A percentile compares a stretch with the other conserved stretches of the same genome.
phyloP scores from a whole-genome alignment of 2,113 vertebrate species.

The Aepyceros melampus region DNA sequence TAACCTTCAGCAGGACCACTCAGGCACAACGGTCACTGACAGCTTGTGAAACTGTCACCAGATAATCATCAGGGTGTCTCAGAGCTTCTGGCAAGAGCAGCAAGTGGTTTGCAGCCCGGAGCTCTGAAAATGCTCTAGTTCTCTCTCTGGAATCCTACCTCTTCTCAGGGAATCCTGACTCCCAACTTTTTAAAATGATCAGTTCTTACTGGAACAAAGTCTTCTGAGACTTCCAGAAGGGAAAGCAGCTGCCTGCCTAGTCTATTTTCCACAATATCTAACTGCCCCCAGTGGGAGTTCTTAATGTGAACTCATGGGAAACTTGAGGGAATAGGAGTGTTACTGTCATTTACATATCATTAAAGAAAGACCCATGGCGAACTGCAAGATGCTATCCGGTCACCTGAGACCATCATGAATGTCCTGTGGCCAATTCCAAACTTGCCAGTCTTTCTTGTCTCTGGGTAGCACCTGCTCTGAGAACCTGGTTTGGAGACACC shows the following conservation, averaged over 20 bases:
- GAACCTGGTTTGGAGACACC: background rate
- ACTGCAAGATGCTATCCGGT: background rate
- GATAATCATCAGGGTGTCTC: conserved; percentile 24
- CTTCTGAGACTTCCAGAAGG: background rate
- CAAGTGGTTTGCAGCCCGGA: background rate
- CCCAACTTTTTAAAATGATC: background rate
- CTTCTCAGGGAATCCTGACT: background rate
- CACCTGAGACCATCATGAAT: background rate
- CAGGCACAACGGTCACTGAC: conserved; percentile 56
- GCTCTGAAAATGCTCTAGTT: background rate
- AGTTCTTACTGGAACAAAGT: background rate
- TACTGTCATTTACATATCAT: background rate
- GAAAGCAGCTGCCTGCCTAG: background rate
- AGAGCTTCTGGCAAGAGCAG: conserved; percentile 41
- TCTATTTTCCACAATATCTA: background rate
- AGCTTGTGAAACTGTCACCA: conserved; percentile 66
- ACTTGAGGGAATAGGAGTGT: background rate
- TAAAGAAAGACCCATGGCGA: conserved; percentile 24
- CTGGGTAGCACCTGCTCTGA: background rate
- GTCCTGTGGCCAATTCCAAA: background rate
- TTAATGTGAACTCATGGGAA: background rate
- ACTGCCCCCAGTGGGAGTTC: background rate
- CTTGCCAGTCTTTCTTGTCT: background rate
- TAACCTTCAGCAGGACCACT: conserved; percentile 57
- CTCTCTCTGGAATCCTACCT: background rate